These are phyloP conservation scores for Erannis defoliaria DNA, from an alignment of 2,888 invertebrate species.

Conservation along the genomic window DNA sequence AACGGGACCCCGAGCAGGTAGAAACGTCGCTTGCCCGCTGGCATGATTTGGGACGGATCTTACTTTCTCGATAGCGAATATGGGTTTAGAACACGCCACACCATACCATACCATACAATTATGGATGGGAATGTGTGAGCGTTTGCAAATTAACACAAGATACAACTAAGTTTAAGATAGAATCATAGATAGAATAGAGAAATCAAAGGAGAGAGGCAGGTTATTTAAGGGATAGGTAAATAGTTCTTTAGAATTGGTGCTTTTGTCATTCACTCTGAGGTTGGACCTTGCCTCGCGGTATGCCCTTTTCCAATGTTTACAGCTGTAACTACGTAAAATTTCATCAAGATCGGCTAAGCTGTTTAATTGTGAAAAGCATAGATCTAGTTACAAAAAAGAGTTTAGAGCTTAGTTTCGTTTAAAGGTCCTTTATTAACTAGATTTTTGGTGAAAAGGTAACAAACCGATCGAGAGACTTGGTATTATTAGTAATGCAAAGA, in stretches of 20 bases:
- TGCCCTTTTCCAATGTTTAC: too few species aligned
- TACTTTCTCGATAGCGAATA: slow-evolving; percentile 76
- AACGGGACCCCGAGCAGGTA: slow-evolving; percentile 84
- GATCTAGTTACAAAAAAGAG: too few species aligned
- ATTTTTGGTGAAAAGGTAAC: too few species aligned
- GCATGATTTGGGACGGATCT: slow-evolving; percentile 77
- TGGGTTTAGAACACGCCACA: slow-evolving; percentile 57
- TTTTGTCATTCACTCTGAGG: background rate
- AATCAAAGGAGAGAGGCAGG: background rate
- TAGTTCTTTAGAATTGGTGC: background rate
- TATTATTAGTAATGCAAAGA: too few species aligned
- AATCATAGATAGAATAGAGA: background rate
- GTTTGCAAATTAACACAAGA: slow-evolving; percentile 29
- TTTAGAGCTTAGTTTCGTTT: too few species aligned
- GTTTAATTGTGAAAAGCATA: too few species aligned
- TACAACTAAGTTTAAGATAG: background rate
- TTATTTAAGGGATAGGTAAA: too few species aligned
- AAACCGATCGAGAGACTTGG: too few species aligned
- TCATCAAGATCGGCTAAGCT: too few species aligned
- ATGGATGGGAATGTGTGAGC: slow-evolving; percentile 18
- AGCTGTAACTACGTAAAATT: too few species aligned
- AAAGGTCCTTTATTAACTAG: too few species aligned
- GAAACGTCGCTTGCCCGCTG: slow-evolving; percentile 67
- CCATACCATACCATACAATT: slow-evolving; percentile 40
- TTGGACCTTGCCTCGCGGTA: too few species aligned